Base-by-base conservation (phyloP, 2,888 invertebrate genomes). In the Drosophila atripex region DNA sequence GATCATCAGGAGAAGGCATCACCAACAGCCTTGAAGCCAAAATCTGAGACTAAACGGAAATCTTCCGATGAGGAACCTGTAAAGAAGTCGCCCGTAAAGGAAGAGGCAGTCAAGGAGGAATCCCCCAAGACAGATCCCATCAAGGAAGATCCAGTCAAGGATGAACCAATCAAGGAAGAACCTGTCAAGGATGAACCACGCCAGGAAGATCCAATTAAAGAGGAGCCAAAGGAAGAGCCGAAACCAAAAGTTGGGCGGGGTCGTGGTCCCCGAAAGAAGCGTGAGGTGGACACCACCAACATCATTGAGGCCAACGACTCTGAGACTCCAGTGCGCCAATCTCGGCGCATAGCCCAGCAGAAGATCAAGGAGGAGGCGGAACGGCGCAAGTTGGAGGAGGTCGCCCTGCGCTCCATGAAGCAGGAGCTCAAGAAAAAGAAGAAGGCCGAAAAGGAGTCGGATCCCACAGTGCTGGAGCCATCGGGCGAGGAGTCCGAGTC, bases 341-440 rank as follows among this genome's bases (percentile, higher is more conserved):
- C 97, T 2, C 93, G 97, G 1, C 93, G 98, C 66, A 96, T 98
- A 78, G 97, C 97, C 0, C 97, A 97, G 90, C 93, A 96, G 86
- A 96, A 97, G 90, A 96, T 97, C 64, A 95, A 94, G 75, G 97
- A 97, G 88, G 96, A 97, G 89, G 96, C 96, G 0, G 96, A 97
- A 69, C 91, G 95, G 1, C 92, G 95, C 11, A 94, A 95, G 71
- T 90, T 94, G 53, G 96, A 97, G 84, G 96, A 96, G 80, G 94
- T 95, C n/a, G 93, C 95, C 0, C 86, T 95, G 46, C 92, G 93
- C 2, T 94, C 95, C 53, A 92, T 95, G 74, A 95, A 95, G 80
- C 94, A 94, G 78, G 94, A 94, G 78, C 93, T 94, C 52, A 94
- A 93, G 87, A 94, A 93, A 58, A 92, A 91, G 71, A 92, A 92